Evolutionary conservation across 1,140 invertebrate species (phyloP), one percentile per base, ranked within the genome.

Genomic region (Papilio glaucus): DNA sequence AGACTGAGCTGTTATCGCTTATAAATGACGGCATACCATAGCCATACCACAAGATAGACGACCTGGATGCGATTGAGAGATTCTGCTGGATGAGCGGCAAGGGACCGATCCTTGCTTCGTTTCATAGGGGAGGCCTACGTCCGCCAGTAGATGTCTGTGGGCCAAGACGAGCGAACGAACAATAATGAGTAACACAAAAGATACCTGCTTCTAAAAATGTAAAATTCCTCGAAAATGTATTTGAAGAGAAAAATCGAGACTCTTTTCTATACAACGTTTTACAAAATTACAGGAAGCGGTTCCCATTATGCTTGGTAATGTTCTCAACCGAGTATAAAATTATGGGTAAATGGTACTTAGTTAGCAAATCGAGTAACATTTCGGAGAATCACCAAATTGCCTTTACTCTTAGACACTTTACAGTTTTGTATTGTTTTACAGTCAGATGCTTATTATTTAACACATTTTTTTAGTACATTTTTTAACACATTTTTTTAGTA

Each of bases 301-400:
- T 2, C 49, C 49, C 49, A 57, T 57, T 57, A 57, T 26, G 49
- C 49, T 24, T 57, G 24, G 49, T 57, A 57, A 57, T 57, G 24
- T 57, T 57, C 49, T 33, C 49, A 21, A 57, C 49, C 12, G 49
- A 57, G 24, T 57, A 57, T 57, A 57, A 57, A 57, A 57, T 57
- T 57, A 57, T 24, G 21, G 49, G 9, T 57, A 57, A 24, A 57
- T 57, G 49, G 21, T 26, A 18, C 4, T 57, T 26, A 57, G 21
- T 57, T 18, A 57, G 21, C 18, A 57, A 57, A 57, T 57, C 49
- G 49, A 57, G 49, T 57, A 1, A 57, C 49, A 57, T 57, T 57
- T 57, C 49, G 24, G 49, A 24, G 49, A 57, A 57, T 57, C 49
- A 10, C 39, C 10, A 12, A 57, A 57, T 18, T 57, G 21, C 18